These are phyloP conservation scores for Nomada fucata DNA, from an alignment of 2,888 invertebrate genomes.

Conservation along the genomic window DNA sequence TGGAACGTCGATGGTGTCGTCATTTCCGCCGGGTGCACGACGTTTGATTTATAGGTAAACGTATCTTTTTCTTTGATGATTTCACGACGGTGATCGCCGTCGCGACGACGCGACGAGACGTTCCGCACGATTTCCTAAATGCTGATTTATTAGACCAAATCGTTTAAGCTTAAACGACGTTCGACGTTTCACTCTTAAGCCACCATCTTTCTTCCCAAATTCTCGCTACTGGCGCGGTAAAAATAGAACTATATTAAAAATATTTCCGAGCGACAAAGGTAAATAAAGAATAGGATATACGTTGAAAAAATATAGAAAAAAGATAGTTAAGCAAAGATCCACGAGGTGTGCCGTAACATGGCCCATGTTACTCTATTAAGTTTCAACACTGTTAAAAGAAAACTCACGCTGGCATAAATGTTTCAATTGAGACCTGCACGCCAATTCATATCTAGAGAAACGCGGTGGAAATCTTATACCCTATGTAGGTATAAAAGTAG, in stretches of 20 bases:
- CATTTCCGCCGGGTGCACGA: slow-evolving; percentile 23
- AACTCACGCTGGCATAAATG: background rate
- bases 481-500: background rate
- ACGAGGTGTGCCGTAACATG: background rate
- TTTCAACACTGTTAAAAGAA: background rate
- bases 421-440: background rate
- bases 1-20: slow-evolving; percentile 4
- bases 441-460: background rate
- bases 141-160: slow-evolving; percentile 38
- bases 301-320: background rate
- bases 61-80: slow-evolving; percentile 36
- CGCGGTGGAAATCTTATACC: too few species aligned
- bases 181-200: slow-evolving; percentile 11
- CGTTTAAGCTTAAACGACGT: background rate
- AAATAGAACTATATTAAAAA: background rate
- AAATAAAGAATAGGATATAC: background rate
- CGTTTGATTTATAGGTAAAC: slow-evolving; percentile 45
- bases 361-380: background rate
- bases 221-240: background rate
- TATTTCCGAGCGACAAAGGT: background rate
- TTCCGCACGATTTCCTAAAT: slow-evolving; percentile 22
- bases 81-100: slow-evolving; percentile 21
- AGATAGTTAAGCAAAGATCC: background rate
- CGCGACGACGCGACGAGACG: background rate
- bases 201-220: background rate